Evolutionary conservation across 1,140 invertebrate genomes (phyloP).

Genomic region (Diachasmimorpha longicaudata): DNA sequence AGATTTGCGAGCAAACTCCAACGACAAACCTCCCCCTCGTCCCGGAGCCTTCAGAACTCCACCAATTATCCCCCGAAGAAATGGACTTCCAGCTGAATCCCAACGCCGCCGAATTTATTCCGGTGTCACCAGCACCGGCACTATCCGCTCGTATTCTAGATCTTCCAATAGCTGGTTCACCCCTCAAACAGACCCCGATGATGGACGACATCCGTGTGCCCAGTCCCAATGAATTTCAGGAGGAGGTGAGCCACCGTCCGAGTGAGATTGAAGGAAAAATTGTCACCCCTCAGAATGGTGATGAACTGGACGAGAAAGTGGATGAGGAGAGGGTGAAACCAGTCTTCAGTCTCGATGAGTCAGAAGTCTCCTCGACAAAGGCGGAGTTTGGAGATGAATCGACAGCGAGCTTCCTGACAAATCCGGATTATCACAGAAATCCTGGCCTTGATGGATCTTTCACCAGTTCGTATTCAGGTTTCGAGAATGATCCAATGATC

Average conservation of each 20-base stretch:
- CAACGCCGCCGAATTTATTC: constrained; percentile 75
- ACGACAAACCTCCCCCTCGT: neutral
- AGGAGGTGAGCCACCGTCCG: constrained; percentile 66
- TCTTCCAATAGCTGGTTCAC: constrained; percentile 68
- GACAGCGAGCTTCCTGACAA: constrained; percentile 39
- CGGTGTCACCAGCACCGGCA: constrained; percentile 59
- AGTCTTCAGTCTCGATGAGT: constrained; percentile 55
- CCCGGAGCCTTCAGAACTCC: neutral
- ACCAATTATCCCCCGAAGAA: constrained; percentile 51
- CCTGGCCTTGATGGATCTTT: constrained; percentile 44
- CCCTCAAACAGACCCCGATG: constrained; percentile 62
- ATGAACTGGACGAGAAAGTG: neutral
- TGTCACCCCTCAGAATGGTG: constrained; percentile 28
- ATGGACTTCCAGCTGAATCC: constrained; percentile 77
- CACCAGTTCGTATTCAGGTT: constrained; percentile 32
- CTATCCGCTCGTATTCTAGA: constrained; percentile 43
- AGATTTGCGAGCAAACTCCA: constrained; percentile 4
- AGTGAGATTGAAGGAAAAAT: constrained; percentile 65
- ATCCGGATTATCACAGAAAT: constrained; percentile 41
- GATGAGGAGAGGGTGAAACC: constrained; percentile 5
- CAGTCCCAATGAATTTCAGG: constrained; percentile 68
- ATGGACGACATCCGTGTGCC: constrained; percentile 71
- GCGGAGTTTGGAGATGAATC: constrained; percentile 64
- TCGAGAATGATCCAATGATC: constrained; percentile 68
- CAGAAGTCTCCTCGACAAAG: constrained; percentile 61